phyloP scores from a whole-genome alignment of 2,113 vertebrate species.

The Gambusia affinis region DNA sequence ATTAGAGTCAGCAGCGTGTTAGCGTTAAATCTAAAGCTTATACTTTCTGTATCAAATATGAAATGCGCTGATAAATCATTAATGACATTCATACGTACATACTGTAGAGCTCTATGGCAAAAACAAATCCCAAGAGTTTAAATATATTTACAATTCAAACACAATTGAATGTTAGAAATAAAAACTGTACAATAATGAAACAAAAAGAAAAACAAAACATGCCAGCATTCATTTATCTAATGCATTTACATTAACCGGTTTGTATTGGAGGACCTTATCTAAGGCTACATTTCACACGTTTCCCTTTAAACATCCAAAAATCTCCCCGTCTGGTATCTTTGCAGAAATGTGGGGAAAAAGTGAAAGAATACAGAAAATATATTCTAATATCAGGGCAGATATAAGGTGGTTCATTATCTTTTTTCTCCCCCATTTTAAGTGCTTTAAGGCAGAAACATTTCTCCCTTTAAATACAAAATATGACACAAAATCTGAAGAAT shows the following conservation, averaged over 20 bases:
- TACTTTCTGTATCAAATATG: slow-evolving; percentile 21
- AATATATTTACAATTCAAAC: slow-evolving; percentile 70
- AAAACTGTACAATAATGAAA: slow-evolving; percentile 63
- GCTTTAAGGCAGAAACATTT: slow-evolving; percentile 51
- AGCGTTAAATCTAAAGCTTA: slow-evolving; percentile 35
- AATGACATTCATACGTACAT: slow-evolving; percentile 54
- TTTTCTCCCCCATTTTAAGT: background rate
- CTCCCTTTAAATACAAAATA: slow-evolving; percentile 2
- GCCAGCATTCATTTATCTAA: slow-evolving; percentile 48
- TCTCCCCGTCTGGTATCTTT: slow-evolving; percentile 12
- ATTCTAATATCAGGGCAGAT: slow-evolving; percentile 1
- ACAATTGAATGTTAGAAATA: slow-evolving; percentile 42
- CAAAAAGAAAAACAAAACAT: slow-evolving; percentile 59
- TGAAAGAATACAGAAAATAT: slow-evolving; percentile 35
- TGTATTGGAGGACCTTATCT: slow-evolving; percentile 18
- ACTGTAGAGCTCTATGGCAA: slow-evolving; percentile 37
- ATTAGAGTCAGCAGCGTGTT: slow-evolving; percentile 12
- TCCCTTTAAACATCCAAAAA: slow-evolving; percentile 51
- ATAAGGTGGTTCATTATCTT: background rate
- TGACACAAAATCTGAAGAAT: background rate
- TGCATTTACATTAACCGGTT: slow-evolving; percentile 53
- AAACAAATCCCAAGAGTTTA: slow-evolving; percentile 29
- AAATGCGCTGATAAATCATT: slow-evolving; percentile 25
- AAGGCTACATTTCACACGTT: slow-evolving; percentile 56
- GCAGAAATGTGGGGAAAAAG: background rate